Percentiles rank a stretch among this genome's conserved stretches.
phyloP scores from a whole-genome alignment of 2,888 invertebrate species.

The Meiosimyza platycephala region DNA sequence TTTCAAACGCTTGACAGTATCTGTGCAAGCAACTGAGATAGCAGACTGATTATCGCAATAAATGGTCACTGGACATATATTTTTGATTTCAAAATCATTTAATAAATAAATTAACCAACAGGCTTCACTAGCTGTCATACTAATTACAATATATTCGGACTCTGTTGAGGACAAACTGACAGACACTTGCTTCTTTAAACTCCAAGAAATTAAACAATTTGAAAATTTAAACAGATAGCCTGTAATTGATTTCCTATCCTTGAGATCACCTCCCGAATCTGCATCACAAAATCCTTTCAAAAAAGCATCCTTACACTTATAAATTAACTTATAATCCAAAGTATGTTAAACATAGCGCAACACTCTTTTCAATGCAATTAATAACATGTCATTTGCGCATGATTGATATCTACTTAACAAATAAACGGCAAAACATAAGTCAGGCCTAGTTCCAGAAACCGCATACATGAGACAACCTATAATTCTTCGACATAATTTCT shows the following conservation, averaged over 20 bases:
- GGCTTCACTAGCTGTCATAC: neutral
- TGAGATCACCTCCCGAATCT: neutral
- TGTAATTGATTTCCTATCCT: neutral
- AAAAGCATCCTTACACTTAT: neutral
- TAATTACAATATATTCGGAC: neutral
- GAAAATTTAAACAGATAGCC: neutral
- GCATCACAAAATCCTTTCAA: neutral
- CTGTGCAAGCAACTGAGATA: neutral
- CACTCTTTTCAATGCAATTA: neutral
- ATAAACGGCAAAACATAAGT: no score
- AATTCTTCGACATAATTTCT: no score
- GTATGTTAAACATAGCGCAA: neutral
- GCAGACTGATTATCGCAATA: constrained; percentile 7
- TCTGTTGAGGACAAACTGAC: constrained; percentile 6
- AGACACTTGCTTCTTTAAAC: constrained; percentile 6
- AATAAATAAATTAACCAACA: neutral
- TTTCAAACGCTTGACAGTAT: neutral
- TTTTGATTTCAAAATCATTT: constrained; percentile 7
- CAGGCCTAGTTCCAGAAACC: no score
- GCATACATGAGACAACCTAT: no score
- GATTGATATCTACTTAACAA: no score
- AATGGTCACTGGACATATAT: neutral
- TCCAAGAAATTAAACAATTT: neutral
- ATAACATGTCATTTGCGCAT: no score
- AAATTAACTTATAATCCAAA: neutral